A percentile compares a stretch with the other conserved stretches of the same genome.
Evolutionary conservation across 2,113 vertebrate species (phyloP).

Genomic region (Hepsetus odoe): DNA sequence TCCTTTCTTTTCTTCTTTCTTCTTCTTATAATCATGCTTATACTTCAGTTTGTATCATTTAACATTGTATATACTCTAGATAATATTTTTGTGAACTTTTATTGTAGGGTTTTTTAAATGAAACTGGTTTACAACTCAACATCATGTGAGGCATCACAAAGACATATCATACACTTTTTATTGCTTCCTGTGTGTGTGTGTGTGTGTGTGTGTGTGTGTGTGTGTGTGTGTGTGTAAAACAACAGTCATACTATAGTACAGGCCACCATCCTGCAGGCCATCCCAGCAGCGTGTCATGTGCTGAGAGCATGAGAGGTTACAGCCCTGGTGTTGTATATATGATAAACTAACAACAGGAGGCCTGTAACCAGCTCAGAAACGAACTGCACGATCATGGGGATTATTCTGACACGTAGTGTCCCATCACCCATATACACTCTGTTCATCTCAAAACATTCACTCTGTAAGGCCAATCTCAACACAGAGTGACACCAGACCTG

Average conservation of each 20-base stretch:
- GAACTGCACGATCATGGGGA: too few relatives aligned
- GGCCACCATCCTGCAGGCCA: not conserved
- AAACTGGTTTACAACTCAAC: not conserved
- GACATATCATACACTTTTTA: not conserved
- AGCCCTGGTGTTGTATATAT: not conserved
- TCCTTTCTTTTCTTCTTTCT: too few relatives aligned
- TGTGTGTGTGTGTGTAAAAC: slow-evolving; percentile 6
- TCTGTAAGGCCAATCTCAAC: too few relatives aligned
- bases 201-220: not conserved
- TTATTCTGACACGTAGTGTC: too few relatives aligned
- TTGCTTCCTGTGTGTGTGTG: slow-evolving; percentile 3
- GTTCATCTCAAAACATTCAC: too few relatives aligned
- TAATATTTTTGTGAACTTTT: not conserved
- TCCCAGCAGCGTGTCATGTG: not conserved
- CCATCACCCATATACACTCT: too few relatives aligned
- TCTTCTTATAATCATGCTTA: too few relatives aligned
- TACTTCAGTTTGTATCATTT: too few relatives aligned
- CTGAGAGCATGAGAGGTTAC: not conserved
- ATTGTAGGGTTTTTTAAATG: not conserved
- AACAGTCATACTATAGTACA: not conserved
- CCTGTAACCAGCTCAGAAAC: too few relatives aligned
- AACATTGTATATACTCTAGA: not conserved
- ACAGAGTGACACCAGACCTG: too few relatives aligned
- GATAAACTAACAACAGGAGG: not conserved
- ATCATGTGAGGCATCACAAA: not conserved